Evolutionary conservation across 2,888 invertebrate genomes (phyloP), one percentile per base, ranked within the genome.

Genomic region (Anodontia alba): DNA sequence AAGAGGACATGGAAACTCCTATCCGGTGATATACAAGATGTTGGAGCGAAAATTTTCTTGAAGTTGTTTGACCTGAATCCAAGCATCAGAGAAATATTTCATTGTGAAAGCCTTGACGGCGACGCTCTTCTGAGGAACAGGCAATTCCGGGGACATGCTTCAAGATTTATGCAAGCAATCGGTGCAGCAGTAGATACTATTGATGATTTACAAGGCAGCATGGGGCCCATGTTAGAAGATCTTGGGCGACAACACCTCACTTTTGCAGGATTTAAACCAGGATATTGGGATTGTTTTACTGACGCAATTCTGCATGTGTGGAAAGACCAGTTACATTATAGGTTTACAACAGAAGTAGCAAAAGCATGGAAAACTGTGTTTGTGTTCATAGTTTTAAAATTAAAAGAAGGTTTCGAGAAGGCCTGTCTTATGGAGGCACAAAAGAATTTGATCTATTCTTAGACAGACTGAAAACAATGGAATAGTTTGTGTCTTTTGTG

Each of bases 91-190:
- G 68, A 88, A 17, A 85, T 92, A 23, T 92, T 92, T 77, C 91
- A 20, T n/a, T 67, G 67, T 49, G 36, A 81, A 10, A 81, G 84
- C 29, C 73, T 83, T 10, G 83, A 86, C 43, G 89, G 87, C 0
- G 87, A 88, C 1, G 78, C 76, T 2, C 84, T 91, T 5, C 15
- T 81, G 8, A 74, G 68, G 15, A 83, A 90, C 70, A 67, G 69
- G 0, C 68, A 66, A 2, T 87, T 89, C 67, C 84, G 77, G 62
- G 87, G 88, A 8, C 92, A 92, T 62, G 91, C 91, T 36, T 75
- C 87, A 17, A 77, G 92, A 23, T 92, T 92, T 84, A 92, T 92
- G 91, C 89, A 91, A 68, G 90, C 91, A 20, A 88, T 92, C 10
- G 90, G 89, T 5, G 89, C 90, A 1, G 88, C 89, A 2, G 86